Evolutionary conservation across 2,797 vertebrate genomes (phyloP).

Genomic region (Pipistrellus pipistrellus): DNA sequence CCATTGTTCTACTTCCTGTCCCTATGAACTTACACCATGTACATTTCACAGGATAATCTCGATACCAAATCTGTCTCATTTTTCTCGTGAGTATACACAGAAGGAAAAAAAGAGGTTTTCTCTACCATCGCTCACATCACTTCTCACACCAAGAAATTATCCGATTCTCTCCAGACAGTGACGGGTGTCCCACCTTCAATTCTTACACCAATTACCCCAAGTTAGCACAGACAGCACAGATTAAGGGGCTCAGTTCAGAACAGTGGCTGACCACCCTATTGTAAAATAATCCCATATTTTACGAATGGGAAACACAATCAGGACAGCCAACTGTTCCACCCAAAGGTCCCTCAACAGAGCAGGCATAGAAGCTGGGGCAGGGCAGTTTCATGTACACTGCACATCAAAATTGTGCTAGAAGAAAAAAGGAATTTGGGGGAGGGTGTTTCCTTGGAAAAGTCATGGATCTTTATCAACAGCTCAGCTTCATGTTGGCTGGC

Average conservation of each 20-base stretch:
- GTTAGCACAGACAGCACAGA: neutral
- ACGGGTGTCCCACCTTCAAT: neutral
- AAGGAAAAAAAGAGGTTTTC: neutral
- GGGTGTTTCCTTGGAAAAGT: neutral
- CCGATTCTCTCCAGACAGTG: neutral
- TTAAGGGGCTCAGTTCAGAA: neutral
- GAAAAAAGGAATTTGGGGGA: neutral
- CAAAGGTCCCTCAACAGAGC: neutral
- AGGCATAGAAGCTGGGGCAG: neutral
- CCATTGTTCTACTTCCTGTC: neutral
- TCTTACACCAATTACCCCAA: neutral
- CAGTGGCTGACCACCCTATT: neutral
- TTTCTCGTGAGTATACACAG: neutral
- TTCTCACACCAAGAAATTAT: neutral
- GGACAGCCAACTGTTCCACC: neutral
- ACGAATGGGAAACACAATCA: neutral
- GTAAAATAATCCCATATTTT: neutral
- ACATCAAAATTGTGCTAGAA: neutral
- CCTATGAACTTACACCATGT: neutral
- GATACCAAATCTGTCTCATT: neutral
- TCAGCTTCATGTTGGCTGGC: neutral
- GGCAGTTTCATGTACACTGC: neutral
- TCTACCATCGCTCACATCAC: neutral
- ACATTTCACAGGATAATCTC: neutral
- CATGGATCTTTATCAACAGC: neutral